Base-by-base conservation (phyloP, 2,797 vertebrate genomes). In the Enteromius mattozi region DNA sequence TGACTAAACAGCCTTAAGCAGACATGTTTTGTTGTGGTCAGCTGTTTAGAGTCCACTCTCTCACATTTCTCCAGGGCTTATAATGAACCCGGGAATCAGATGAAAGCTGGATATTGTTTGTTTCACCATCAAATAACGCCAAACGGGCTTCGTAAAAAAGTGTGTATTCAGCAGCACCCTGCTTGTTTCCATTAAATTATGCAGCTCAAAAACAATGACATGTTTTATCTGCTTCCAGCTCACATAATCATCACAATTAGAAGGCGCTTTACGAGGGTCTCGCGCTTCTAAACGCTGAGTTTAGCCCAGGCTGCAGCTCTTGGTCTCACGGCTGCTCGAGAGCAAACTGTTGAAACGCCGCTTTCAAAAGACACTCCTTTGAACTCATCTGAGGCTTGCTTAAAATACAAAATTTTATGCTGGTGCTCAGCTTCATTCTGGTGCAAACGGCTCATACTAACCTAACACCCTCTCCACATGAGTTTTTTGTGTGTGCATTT, bases 161-260 rank as follows among this genome's bases (percentile, higher is more conserved):
- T 87, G 84, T 70, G 40, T 77, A 87, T 85, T 86, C 85, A 86
- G 77, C 86, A 81, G 77, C 83, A 84, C 61, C 59, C 71, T 63
- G 61, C 68, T 80, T 59, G 72, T 85, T 82, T 87, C 76, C 77
- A 87, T 87, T 85, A 70, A 80, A 89, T 91, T 80, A 61, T 70
- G 66, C 80, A 47, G 75, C 86, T 81, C 80, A 86, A 85, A 90
- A 88, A 69, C 78, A 68, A 24, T 75, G 72, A 74, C 80, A 40
- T 65, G 88, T 90, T 89, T 91, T 82, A 90, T 91, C 83, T 86
- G 78, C 82, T 85, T 90, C 89, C 90, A 90, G 80, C 86, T 87
- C 80, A 63, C 85, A 88, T 88, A 86, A 90, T 92, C 80, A 81
- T 59, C 84, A 86, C 90, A 87, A 89, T 91, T 91, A 92, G 86